Evolutionary conservation across 2,888 invertebrate genomes (phyloP).

Genomic region (Chirona hameri): DNA sequence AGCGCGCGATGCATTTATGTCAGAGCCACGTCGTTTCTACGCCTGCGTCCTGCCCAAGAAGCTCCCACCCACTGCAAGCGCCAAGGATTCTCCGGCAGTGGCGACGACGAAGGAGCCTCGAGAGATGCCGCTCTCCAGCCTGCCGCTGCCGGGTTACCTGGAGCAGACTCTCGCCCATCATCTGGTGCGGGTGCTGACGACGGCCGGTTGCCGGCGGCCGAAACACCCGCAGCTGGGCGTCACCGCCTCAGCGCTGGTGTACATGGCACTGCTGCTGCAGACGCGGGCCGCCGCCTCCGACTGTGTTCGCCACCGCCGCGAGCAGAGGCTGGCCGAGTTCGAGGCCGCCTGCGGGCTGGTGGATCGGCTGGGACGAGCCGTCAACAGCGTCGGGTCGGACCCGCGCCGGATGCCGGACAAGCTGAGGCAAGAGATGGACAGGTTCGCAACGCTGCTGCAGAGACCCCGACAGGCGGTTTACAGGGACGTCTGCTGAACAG

Average conservation of each 20-base stretch:
- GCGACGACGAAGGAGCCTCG: not conserved
- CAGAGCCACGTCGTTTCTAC: not conserved
- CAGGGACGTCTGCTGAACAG: not conserved
- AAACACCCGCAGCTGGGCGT: not conserved
- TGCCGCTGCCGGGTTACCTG: conserved; percentile 9
- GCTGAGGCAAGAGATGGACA: not conserved
- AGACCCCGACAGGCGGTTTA: not conserved
- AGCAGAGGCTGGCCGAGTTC: not conserved
- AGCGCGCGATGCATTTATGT: not conserved
- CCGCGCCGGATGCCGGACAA: not conserved
- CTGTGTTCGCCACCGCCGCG: not conserved
- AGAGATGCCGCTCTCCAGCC: not conserved
- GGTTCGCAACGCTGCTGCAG: not conserved
- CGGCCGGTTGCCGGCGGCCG: not conserved
- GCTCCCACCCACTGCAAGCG: not conserved
- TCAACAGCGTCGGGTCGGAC: not conserved
- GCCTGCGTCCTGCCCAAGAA: not conserved
- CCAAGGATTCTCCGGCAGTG: not conserved
- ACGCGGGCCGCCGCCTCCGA: not conserved
- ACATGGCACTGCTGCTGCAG: conserved; percentile 10
- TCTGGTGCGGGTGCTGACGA: not conserved
- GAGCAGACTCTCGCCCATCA: conserved; percentile 1
- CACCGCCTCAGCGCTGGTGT: not conserved
- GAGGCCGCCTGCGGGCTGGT: not conserved
- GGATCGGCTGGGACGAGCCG: not conserved